phyloP scores from a whole-genome alignment of 1,140 invertebrate species.

The Phortica variegata region DNA sequence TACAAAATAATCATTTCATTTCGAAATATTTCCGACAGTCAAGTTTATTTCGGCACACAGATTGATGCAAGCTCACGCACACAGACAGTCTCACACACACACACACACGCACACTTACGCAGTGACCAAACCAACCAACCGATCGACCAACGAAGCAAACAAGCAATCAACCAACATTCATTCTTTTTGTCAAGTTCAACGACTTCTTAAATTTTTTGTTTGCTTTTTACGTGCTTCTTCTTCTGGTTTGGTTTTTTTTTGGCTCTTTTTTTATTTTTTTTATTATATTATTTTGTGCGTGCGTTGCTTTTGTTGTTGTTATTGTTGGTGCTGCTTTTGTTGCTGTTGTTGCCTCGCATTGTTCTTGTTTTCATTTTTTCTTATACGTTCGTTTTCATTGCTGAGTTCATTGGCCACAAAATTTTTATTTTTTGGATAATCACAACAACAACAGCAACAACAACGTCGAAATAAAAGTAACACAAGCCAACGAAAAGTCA shows the following conservation, averaged over 20 bases:
- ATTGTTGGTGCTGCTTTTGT: no score
- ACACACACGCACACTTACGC: slow-evolving; percentile 5
- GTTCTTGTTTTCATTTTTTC: slow-evolving; percentile 52
- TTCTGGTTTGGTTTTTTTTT: no score
- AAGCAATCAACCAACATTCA: slow-evolving; percentile 47
- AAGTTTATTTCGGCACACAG: background rate
- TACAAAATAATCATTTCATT: slow-evolving; percentile 15
- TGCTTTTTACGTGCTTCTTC: slow-evolving; percentile 27
- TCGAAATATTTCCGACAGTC: no score
- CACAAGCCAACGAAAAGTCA: slow-evolving; percentile 2
- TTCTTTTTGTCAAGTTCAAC: slow-evolving; percentile 46
- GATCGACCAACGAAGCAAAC: no score
- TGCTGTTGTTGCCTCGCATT: no score
- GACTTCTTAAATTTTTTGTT: slow-evolving; percentile 43
- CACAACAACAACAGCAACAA: slow-evolving; percentile 9
- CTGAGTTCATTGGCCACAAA: slow-evolving; percentile 46
- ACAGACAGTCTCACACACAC: no score
- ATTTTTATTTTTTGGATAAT: no score
- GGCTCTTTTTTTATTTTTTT: no score
- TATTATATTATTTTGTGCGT: no score
- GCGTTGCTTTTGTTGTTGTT: no score
- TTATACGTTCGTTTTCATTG: slow-evolving; percentile 54
- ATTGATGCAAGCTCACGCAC: no score
- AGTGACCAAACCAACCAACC: no score
- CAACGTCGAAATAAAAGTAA: slow-evolving; percentile 3